These are phyloP conservation scores for Ahaetulla prasina DNA, from an alignment of 2,113 vertebrate species.

Conservation along the genomic window DNA sequence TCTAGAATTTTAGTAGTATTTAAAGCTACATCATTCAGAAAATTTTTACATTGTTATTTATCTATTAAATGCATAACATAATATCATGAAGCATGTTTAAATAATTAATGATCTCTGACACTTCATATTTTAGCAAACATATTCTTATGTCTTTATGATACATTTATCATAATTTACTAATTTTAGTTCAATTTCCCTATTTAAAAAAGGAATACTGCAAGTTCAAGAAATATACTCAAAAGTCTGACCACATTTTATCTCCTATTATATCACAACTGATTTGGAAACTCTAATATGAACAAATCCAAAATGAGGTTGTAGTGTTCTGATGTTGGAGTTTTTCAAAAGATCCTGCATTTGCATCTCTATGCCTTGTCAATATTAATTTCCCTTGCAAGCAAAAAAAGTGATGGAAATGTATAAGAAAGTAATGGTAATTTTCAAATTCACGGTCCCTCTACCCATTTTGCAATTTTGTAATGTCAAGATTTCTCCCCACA, in stretches of 20 bases:
- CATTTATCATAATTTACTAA: background rate
- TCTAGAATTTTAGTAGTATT: slow-evolving; percentile 43
- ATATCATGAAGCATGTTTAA: slow-evolving; percentile 11
- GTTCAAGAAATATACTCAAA: background rate
- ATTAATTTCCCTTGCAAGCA: background rate
- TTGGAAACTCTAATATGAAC: background rate
- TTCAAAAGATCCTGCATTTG: background rate
- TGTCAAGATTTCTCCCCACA: background rate
- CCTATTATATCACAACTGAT: background rate
- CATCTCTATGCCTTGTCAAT: background rate
- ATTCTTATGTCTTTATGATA: background rate
- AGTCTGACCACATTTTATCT: background rate
- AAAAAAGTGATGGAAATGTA: background rate
- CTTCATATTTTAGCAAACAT: background rate
- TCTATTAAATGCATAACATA: background rate
- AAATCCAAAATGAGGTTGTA: background rate
- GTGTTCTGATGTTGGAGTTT: background rate
- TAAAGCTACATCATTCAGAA: background rate
- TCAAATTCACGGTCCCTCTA: background rate
- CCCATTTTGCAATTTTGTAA: background rate
- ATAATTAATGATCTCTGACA: background rate
- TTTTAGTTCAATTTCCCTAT: background rate
- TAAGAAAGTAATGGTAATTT: background rate
- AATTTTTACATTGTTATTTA: background rate
- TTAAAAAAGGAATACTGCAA: background rate